These are phyloP conservation scores for Porites rus DNA, from an alignment of 92 coral and sea anemone genomes.

Conservation along the genomic window DNA sequence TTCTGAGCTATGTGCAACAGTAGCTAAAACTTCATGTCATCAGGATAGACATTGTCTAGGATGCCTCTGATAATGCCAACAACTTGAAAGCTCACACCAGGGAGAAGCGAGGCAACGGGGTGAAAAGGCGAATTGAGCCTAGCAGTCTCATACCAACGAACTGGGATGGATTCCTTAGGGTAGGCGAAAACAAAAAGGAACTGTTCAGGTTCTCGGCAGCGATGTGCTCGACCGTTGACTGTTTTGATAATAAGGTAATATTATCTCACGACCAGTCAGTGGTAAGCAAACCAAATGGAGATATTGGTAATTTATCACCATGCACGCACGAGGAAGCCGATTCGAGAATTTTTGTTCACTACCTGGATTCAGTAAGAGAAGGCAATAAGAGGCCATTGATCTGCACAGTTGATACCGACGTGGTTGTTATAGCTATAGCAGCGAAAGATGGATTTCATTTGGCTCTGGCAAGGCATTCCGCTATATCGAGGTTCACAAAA, in stretches of 20 bases:
- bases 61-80: no score
- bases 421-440: constrained; percentile 51
- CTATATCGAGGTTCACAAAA: constrained; percentile 49
- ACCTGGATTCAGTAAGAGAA: constrained; percentile 31
- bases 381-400: constrained; percentile 44
- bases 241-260: neutral
- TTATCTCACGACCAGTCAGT: constrained; percentile 11
- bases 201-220: constrained; percentile 28
- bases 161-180: no score
- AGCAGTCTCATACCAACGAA: no score
- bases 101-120: no score
- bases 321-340: constrained; percentile 65
- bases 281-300: constrained; percentile 15
- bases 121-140: no score
- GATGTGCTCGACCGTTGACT: neutral
- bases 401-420: constrained; percentile 74
- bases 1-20: no score
- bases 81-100: no score
- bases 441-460: constrained; percentile 60
- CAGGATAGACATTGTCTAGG: no score
- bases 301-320: constrained; percentile 23
- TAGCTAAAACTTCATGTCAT: no score
- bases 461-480: constrained; percentile 51
- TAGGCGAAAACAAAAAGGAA: constrained; percentile 27
- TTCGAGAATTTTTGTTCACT: constrained; percentile 62